Conservation (phyloP, 2,888 invertebrate species). For the Pocota personata region DNA sequence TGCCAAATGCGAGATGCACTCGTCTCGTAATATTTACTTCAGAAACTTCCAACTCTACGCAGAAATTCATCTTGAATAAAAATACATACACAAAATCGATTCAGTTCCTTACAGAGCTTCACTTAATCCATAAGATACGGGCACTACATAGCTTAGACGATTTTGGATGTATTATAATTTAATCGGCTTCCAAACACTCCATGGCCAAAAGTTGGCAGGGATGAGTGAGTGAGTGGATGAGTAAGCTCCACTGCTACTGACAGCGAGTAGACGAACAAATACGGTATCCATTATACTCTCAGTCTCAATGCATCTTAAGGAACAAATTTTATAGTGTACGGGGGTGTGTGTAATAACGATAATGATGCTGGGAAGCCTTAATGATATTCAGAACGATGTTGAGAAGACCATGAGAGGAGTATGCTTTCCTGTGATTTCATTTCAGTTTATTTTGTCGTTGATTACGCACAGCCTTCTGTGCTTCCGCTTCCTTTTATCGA, state of each 20-base stretch:
- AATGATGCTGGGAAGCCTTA: slow-evolving; percentile 31
- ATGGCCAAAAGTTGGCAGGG: slow-evolving; percentile 20
- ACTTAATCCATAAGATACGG: slow-evolving; percentile 49
- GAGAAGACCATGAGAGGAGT: not conserved
- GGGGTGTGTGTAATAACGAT: slow-evolving; percentile 3
- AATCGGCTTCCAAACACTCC: slow-evolving; percentile 60
- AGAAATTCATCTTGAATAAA: slow-evolving; percentile 12
- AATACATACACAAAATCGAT: slow-evolving; percentile 53
- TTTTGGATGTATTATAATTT: slow-evolving; percentile 46
- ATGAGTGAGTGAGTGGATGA: slow-evolving; percentile 22
- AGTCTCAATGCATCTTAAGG: not conserved
- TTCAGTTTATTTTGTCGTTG: not conserved
- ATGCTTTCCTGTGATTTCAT: not conserved
- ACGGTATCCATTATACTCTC: not conserved
- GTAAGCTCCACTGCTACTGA: not conserved
- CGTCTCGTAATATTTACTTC: not conserved
- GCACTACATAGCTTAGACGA: slow-evolving; percentile 26
- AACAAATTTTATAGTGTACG: not conserved
- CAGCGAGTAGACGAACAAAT: not conserved
- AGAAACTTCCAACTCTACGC: not conserved
- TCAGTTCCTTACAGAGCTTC: slow-evolving; percentile 14
- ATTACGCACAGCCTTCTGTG: slow-evolving; percentile 1
- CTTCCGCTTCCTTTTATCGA: not conserved
- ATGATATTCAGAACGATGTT: slow-evolving; percentile 14
- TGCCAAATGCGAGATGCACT: slow-evolving; percentile 25